These are phyloP conservation scores for Plagodis pulveraria DNA, from an alignment of 2,888 invertebrate species.

Conservation along the genomic window DNA sequence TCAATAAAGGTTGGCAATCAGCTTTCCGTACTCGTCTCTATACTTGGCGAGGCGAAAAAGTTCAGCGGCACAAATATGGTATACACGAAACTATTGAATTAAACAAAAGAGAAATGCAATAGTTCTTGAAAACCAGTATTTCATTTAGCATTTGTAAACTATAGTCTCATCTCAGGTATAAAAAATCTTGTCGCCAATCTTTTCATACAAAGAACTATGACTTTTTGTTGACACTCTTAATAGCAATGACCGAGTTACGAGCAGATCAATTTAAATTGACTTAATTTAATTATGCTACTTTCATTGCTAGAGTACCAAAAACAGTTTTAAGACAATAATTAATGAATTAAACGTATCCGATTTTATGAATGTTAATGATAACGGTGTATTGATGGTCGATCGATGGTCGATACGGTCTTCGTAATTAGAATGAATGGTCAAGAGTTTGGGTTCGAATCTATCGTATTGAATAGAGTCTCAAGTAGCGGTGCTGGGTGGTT, in stretches of 20 bases:
- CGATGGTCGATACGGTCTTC: conserved; percentile 53
- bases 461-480: conserved; percentile 54
- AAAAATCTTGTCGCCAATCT: no score
- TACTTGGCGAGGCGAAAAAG: no score
- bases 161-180: no score
- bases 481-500: conserved; percentile 55
- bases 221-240: no score
- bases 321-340: conserved; percentile 54
- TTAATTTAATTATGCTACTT: conserved; percentile 8
- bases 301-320: conserved; percentile 17
- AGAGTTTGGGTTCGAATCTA: conserved; percentile 62
- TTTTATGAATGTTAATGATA: conserved; percentile 76
- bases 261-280: background rate
- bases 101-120: no score
- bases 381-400: conserved; percentile 60
- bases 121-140: no score
- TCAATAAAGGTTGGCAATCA: no score
- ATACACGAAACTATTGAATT: no score
- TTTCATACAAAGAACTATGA: no score
- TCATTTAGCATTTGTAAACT: no score
- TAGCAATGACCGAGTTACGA: background rate
- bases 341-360: conserved; percentile 75
- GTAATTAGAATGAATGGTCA: conserved; percentile 78
- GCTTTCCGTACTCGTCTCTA: no score
- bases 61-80: no score